Evolutionary conservation across 2,113 vertebrate species (phyloP).

Genomic region (Dinomys branickii): DNA sequence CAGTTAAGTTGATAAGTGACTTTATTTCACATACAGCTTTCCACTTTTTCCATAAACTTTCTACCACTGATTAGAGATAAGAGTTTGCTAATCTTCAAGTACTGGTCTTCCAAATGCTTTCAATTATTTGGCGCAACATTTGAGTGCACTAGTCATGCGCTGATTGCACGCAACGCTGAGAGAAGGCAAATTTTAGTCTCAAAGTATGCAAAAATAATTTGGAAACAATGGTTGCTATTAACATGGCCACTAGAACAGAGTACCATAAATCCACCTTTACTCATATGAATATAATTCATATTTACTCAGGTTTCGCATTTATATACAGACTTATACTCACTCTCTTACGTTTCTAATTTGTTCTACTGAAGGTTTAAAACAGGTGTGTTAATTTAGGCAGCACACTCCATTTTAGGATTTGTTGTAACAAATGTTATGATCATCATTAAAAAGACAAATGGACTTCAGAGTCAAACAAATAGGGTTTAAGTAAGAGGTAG

Average conservation of each 20-base stretch:
- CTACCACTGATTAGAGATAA: not conserved
- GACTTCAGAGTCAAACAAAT: not conserved
- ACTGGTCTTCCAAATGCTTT: conserved; percentile 9
- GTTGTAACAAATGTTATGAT: conserved; percentile 7
- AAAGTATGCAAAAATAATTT: conserved; percentile 16
- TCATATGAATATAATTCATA: not conserved
- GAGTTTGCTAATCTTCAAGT: not conserved
- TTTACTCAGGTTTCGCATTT: not conserved
- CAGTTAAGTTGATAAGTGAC: not conserved
- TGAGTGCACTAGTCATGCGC: not conserved
- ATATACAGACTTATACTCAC: not conserved
- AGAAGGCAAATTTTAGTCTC: conserved; percentile 35
- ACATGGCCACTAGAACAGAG: not conserved
- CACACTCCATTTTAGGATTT: conserved; percentile 5
- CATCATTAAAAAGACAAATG: conserved; percentile 8
- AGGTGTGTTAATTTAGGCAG: too few relatives aligned
- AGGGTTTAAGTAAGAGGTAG: not conserved
- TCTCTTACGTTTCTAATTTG: too few relatives aligned
- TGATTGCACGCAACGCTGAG: not conserved
- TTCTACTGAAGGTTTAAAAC: too few relatives aligned
- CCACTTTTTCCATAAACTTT: not conserved
- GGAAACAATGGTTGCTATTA: conserved; percentile 35
- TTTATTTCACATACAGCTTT: not conserved
- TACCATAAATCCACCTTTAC: not conserved
- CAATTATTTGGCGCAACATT: not conserved